Percentiles rank a stretch among this genome's conserved stretches.
Evolutionary conservation across 2,797 vertebrate genomes (phyloP).

Genomic region (Chanos chanos): DNA sequence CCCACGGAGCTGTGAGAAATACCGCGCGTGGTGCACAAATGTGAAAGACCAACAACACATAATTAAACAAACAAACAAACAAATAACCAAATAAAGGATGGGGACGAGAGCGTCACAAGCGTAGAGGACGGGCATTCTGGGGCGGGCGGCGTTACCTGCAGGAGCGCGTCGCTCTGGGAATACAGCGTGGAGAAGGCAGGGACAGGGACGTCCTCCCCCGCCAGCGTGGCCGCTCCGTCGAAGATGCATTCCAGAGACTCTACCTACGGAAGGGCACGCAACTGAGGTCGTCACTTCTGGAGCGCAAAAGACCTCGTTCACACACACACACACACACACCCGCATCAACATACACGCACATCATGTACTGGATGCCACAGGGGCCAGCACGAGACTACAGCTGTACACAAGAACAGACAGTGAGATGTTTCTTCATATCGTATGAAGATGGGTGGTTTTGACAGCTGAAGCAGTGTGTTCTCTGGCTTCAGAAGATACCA

Average conservation of each 20-base stretch:
- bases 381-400: no score
- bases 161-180: constrained; percentile 66
- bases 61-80: background rate
- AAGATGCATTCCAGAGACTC: constrained; percentile 70
- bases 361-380: no score
- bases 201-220: constrained; percentile 62
- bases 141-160: constrained; percentile 66
- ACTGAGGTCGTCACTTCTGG: constrained; percentile 16
- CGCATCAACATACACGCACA: background rate
- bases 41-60: background rate
- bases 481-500: no score
- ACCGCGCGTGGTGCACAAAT: background rate
- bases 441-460: no score
- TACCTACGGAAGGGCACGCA: constrained; percentile 62
- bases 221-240: constrained; percentile 67
- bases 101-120: background rate
- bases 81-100: background rate
- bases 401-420: no score
- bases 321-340: constrained; percentile 20
- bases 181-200: constrained; percentile 72
- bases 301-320: background rate
- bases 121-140: background rate
- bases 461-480: no score
- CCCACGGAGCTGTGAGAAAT: background rate
- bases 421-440: no score